phyloP scores from a whole-genome alignment of 2,888 invertebrate species.

The Amphipoea lucens region DNA sequence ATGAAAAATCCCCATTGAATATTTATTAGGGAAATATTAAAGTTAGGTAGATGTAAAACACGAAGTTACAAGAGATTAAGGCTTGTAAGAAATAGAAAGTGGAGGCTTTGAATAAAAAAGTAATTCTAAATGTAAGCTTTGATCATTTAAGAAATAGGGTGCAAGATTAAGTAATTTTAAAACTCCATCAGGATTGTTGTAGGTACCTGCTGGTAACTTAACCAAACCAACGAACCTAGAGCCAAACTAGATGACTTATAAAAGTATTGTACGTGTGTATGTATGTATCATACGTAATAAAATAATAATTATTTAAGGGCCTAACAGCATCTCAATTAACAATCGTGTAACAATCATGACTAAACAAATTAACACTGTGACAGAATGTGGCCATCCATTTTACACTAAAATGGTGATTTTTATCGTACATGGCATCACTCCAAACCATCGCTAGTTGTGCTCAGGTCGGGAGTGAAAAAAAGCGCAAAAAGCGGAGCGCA shows the following conservation, averaged over 20 bases:
- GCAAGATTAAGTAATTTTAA: neutral
- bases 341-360: neutral
- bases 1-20: constrained; percentile 70
- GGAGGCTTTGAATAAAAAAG: constrained; percentile 59
- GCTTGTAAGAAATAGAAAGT: constrained; percentile 49
- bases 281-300: neutral
- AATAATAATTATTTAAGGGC: neutral
- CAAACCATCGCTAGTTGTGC: constrained; percentile 57
- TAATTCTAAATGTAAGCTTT: constrained; percentile 46
- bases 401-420: constrained; percentile 53
- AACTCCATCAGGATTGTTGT: neutral
- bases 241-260: too few species aligned
- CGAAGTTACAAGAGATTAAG: constrained; percentile 63
- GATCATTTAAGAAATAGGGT: constrained; percentile 38
- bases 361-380: constrained; percentile 22
- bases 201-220: neutral
- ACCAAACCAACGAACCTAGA: neutral
- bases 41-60: constrained; percentile 62
- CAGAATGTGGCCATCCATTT: constrained; percentile 40
- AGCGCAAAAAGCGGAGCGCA: constrained; percentile 62
- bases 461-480: constrained; percentile 61
- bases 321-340: neutral
- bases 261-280: neutral
- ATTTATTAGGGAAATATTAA: constrained; percentile 69
- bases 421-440: constrained; percentile 62